Conservation (phyloP, 2,888 invertebrate genomes). For the Apodemia zela region DNA sequence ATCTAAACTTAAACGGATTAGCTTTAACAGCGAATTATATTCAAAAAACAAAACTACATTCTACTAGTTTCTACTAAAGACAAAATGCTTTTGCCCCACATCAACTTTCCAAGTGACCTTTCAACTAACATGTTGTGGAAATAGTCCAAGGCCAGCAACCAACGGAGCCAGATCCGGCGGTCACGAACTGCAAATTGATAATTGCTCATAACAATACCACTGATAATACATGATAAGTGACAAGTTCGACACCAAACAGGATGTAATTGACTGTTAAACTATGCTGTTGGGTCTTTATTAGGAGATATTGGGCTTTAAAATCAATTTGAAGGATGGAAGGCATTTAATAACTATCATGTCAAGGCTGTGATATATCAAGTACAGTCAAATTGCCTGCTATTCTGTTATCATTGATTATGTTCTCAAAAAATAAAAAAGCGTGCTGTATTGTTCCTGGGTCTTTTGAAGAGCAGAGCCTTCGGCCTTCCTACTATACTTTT, state of each 20-base stretch:
- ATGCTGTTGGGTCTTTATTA: background rate
- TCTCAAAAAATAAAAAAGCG: too few relatives aligned
- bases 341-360: background rate
- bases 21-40: background rate
- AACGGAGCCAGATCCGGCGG: slow-evolving; percentile 66
- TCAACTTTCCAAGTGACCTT: slow-evolving; percentile 72
- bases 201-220: slow-evolving; percentile 46
- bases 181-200: slow-evolving; percentile 62
- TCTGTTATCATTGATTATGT: too few relatives aligned
- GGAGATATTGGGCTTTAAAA: background rate
- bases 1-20: background rate
- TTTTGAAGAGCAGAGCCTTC: too few relatives aligned
- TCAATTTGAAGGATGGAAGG: background rate
- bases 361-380: background rate
- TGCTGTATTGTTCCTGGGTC: too few relatives aligned
- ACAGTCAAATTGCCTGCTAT: too few relatives aligned
- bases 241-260: slow-evolving; percentile 22
- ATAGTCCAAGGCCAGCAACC: slow-evolving; percentile 68
- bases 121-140: slow-evolving; percentile 41
- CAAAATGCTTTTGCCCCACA: slow-evolving; percentile 32
- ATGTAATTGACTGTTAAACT: slow-evolving; percentile 6
- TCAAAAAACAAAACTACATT: slow-evolving; percentile 1
- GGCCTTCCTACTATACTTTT: too few relatives aligned
- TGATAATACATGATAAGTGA: slow-evolving; percentile 26
- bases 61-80: background rate